phyloP scores from a whole-genome alignment of 1,140 invertebrate species.

The Cydia pomonella region DNA sequence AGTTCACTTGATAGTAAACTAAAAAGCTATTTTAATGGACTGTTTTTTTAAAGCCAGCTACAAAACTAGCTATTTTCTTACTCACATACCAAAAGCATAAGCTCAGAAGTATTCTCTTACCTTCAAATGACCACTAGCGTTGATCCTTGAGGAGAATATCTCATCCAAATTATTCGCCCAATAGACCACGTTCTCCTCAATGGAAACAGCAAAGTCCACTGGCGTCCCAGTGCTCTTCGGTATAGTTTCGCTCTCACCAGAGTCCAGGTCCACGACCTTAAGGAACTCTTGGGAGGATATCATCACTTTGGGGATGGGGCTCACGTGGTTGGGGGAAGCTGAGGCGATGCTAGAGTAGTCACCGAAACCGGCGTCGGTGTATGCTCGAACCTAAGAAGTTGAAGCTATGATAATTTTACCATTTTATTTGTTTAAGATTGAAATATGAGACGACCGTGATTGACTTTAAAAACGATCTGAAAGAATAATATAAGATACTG shows the following conservation, averaged over 20 bases:
- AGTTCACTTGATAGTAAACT: too few species aligned
- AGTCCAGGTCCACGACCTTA: constrained; percentile 87
- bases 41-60: too few species aligned
- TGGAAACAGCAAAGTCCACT: constrained; percentile 83
- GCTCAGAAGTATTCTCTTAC: constrained; percentile 45
- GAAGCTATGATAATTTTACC: neutral
- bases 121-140: constrained; percentile 77
- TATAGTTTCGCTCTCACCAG: constrained; percentile 81
- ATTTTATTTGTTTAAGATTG: neutral
- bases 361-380: constrained; percentile 88
- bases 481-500: too few species aligned
- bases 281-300: constrained; percentile 87
- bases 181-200: constrained; percentile 87
- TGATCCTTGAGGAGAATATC: constrained; percentile 84
- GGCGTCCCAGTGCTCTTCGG: constrained; percentile 83
- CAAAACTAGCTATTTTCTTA: too few species aligned
- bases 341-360: constrained; percentile 83
- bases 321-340: constrained; percentile 84
- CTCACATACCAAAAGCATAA: too few species aligned
- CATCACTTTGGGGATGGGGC: constrained; percentile 89
- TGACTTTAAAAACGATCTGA: too few species aligned
- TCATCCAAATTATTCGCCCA: constrained; percentile 93
- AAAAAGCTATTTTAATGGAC: too few species aligned
- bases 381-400: constrained; percentile 85
- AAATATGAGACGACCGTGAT: neutral